A percentile compares a stretch with the other conserved stretches of the same genome.
These are phyloP conservation scores for Suillia variegata DNA, from an alignment of 2,888 invertebrate species.

Conservation along the genomic window DNA sequence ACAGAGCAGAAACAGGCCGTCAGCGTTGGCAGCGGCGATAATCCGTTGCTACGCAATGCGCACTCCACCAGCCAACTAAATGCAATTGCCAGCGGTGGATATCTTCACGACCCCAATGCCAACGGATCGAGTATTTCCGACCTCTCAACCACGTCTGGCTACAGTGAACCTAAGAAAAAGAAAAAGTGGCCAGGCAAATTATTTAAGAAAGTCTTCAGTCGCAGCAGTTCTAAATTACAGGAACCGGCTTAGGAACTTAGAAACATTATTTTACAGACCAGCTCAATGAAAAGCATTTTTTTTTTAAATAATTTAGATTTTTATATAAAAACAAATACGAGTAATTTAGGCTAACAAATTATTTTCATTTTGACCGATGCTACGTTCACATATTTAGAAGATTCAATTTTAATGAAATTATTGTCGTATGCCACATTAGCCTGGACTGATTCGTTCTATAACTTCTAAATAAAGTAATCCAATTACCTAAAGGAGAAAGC, in stretches of 20 bases:
- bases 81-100: slow-evolving; percentile 11
- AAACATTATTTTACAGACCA: too few species aligned
- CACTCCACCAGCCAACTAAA: slow-evolving; percentile 46
- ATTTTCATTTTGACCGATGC: too few species aligned
- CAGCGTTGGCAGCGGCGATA: neutral
- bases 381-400: too few species aligned
- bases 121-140: slow-evolving; percentile 40
- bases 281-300: too few species aligned
- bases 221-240: slow-evolving; percentile 44
- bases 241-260: slow-evolving; percentile 36
- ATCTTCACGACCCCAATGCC: slow-evolving; percentile 26
- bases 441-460: too few species aligned
- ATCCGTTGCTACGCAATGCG: slow-evolving; percentile 36
- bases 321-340: too few species aligned
- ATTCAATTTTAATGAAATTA: too few species aligned
- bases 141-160: slow-evolving; percentile 33
- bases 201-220: slow-evolving; percentile 45
- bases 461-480: too few species aligned
- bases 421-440: too few species aligned
- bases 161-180: slow-evolving; percentile 42
- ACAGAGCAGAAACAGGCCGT: neutral
- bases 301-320: too few species aligned
- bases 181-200: slow-evolving; percentile 43
- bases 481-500: too few species aligned
- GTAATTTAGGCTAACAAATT: too few species aligned